Conservation (phyloP, 2,113 vertebrate genomes). For the Sceloporus tristichus region DNA sequence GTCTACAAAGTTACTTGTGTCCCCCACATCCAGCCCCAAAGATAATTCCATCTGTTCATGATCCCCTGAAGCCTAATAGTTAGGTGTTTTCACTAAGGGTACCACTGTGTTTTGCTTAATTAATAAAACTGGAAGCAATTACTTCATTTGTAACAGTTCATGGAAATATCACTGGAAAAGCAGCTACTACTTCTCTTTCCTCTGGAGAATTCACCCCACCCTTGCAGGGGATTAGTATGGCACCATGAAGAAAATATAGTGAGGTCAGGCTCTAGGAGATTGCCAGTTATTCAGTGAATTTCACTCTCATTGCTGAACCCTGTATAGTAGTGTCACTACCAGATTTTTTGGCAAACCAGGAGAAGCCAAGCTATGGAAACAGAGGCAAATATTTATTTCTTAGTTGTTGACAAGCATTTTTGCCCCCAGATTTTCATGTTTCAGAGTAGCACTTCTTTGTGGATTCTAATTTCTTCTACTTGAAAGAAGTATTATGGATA, state of each 20-base stretch:
- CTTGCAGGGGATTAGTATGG: neutral
- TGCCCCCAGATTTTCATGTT: neutral
- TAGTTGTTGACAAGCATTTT: neutral
- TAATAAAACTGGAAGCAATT: neutral
- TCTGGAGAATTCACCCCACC: neutral
- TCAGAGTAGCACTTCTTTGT: neutral
- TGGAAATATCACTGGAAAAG: neutral
- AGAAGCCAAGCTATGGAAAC: neutral
- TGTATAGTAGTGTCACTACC: neutral
- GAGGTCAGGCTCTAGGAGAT: neutral
- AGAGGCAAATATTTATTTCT: neutral
- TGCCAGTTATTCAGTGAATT: neutral
- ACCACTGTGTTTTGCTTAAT: neutral
- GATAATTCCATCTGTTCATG: too few relatives aligned
- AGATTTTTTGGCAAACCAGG: neutral
- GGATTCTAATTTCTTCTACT: neutral
- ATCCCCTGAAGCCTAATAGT: too few relatives aligned
- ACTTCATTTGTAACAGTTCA: neutral
- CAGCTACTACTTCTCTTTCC: conserved; percentile 1
- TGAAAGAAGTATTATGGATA: neutral
- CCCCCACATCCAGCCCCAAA: too few relatives aligned
- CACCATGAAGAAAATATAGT: conserved; percentile 2
- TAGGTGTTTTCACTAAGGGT: too few relatives aligned
- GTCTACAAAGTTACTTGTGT: too few relatives aligned
- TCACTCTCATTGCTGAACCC: neutral